Percentiles rank a stretch among this genome's conserved stretches.
phyloP scores from a whole-genome alignment of 2,888 invertebrate species.

The Pandemis cinnamomeana region DNA sequence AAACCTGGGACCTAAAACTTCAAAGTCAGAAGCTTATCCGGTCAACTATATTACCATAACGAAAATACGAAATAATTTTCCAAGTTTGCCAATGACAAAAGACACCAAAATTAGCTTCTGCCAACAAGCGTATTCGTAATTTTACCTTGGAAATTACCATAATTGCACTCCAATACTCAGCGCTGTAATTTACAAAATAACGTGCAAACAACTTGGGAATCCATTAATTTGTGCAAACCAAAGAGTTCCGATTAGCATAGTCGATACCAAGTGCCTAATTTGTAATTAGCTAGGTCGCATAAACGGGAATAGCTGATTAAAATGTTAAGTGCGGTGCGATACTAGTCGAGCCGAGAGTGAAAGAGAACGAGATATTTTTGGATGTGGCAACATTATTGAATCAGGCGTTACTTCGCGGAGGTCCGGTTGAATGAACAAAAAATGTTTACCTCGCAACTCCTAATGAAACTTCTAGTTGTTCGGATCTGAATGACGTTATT shows the following conservation, averaged over 20 bases:
- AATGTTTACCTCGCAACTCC: no score
- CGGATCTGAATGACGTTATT: no score
- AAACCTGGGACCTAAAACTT: no score
- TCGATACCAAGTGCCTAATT: slow-evolving; percentile 37
- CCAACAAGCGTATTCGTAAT: slow-evolving; percentile 24
- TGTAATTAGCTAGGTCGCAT: slow-evolving; percentile 36
- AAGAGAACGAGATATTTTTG: not conserved
- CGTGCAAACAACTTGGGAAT: slow-evolving; percentile 40
- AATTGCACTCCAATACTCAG: slow-evolving; percentile 28
- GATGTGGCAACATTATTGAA: not conserved
- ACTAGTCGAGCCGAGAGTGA: not conserved
- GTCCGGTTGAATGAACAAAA: no score
- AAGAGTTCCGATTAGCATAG: slow-evolving; percentile 36
- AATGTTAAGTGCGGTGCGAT: slow-evolving; percentile 23
- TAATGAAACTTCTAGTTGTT: no score
- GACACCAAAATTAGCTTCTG: not conserved
- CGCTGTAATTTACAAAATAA: slow-evolving; percentile 35
- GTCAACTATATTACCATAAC: no score
- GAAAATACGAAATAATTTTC: no score
- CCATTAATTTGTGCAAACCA: slow-evolving; percentile 32
- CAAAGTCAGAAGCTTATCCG: no score
- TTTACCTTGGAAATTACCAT: slow-evolving; percentile 28
- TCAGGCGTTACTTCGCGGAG: no score
- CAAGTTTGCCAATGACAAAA: not conserved
- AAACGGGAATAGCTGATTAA: slow-evolving; percentile 33